These are phyloP conservation scores for Trypoxylon attenuatum DNA, from an alignment of 2,888 invertebrate species.

Conservation along the genomic window DNA sequence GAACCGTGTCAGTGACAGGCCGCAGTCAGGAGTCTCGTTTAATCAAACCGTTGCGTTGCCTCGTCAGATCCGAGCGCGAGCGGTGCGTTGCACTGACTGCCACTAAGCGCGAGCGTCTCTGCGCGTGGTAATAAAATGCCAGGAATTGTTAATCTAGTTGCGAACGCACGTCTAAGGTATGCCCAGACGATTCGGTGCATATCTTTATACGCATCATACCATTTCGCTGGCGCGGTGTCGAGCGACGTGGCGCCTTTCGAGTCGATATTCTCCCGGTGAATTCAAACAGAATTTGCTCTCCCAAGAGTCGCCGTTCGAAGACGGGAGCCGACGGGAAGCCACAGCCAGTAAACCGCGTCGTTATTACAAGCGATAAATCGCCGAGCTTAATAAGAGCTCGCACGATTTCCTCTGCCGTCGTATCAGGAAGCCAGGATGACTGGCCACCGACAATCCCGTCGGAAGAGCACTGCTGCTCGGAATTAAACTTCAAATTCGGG, in stretches of 20 bases:
- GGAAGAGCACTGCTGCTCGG: background rate
- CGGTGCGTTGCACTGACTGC: background rate
- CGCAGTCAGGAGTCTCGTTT: constrained; percentile 51
- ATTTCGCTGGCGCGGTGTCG: too few species aligned
- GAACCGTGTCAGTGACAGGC: constrained; percentile 36
- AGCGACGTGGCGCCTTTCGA: too few species aligned
- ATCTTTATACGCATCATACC: constrained; percentile 3
- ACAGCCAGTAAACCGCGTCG: constrained; percentile 69
- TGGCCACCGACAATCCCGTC: constrained; percentile 3
- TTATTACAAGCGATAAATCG: constrained; percentile 74
- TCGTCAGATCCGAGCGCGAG: background rate
- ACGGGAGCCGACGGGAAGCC: constrained; percentile 50
- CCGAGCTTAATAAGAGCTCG: constrained; percentile 71
- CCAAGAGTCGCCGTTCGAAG: constrained; percentile 32
- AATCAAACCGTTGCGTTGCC: too few species aligned
- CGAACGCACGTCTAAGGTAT: background rate
- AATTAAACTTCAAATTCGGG: background rate
- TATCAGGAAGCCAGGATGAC: constrained; percentile 39
- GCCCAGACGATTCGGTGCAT: background rate
- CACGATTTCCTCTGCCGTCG: constrained; percentile 50
- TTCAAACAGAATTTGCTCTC: too few species aligned
- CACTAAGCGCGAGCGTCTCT: constrained; percentile 44
- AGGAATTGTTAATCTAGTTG: constrained; percentile 63
- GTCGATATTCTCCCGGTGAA: too few species aligned
- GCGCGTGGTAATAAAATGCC: constrained; percentile 60